Conservation (phyloP, 1,140 invertebrate species). For the Cephus cinctus region DNA sequence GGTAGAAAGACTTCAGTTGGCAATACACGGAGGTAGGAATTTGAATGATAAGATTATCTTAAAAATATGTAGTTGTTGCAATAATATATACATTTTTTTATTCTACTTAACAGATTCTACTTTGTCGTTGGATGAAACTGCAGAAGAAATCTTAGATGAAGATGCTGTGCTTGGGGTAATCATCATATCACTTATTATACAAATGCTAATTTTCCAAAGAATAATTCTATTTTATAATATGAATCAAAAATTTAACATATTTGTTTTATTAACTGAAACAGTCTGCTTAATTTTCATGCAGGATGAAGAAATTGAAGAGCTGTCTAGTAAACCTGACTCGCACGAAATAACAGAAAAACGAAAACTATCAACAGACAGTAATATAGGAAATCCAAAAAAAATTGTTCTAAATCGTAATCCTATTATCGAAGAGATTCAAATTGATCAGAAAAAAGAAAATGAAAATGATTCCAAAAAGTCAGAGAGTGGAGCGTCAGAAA, state of each 20-base stretch:
- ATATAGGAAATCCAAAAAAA: conserved; percentile 54
- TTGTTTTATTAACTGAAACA: not conserved
- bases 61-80: conserved; percentile 1
- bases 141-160: conserved; percentile 56
- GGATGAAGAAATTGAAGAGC: conserved; percentile 53
- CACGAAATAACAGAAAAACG: conserved; percentile 40
- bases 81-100: conserved; percentile 11
- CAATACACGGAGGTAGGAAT: conserved; percentile 57
- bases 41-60: conserved; percentile 1
- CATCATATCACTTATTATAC: conserved; percentile 8
- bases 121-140: conserved; percentile 49
- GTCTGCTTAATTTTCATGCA: no score
- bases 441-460: conserved; percentile 29
- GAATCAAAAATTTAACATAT: not conserved
- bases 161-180: conserved; percentile 55
- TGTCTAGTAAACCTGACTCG: conserved; percentile 44
- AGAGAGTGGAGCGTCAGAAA: conserved; percentile 37
- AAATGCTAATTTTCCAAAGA: not conserved
- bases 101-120: conserved; percentile 37
- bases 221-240: not conserved
- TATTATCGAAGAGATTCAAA: conserved; percentile 53
- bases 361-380: conserved; percentile 43
- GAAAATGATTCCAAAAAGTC: conserved; percentile 26
- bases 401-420: conserved; percentile 68
- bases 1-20: conserved; percentile 69